Evolutionary conservation across 2,797 vertebrate genomes (phyloP), one percentile per base, ranked within the genome.

Genomic region (Kryptolebias ocellatus): DNA sequence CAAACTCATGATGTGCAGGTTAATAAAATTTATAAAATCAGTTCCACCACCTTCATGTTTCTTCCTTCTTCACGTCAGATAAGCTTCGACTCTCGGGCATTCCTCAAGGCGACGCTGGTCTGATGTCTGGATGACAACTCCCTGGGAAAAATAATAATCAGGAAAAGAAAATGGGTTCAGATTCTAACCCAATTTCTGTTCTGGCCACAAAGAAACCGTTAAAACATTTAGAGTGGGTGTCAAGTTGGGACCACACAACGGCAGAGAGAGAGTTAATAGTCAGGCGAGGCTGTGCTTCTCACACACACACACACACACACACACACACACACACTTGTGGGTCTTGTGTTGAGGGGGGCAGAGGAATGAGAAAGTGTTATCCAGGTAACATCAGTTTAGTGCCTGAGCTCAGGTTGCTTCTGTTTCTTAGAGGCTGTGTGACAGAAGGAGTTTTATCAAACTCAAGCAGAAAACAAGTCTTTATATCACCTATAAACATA

Each of bases 121-220:
- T 90, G 87, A 69, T 88, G 81, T 57, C 61, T 77, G 67, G 77
- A 78, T 0, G 86, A 87, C 61, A 89, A 62, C 65, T 88, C 86
- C 69, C 87, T 90, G 49, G 3, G 56, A n/a, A 14, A 42, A 55
- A 73, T 34, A 80, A 59, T 15, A 16, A 15, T 17, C 6, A 5
- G 12, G 42, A 50, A 50, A 24, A 11, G 7, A 49, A 20, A 49
- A 39, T 1, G 2, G 1, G 18, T n/a, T n/a, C 46, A 20, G 49
- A 50, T 18, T 8, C 46, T 46, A 12, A 49, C 46, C 17, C 5
- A 17, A 17, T 24, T 24, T 24, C 20, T 24, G 20, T 24, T 24
- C n/a, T n/a, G 16, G 46, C 39, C 37, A 67, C 50, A 74, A 60
- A 18, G 54, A 55, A 55, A 29, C 66, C 58, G 60, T 56, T 82